Evolutionary conservation across 2,113 vertebrate genomes (phyloP).

Genomic region (Aramus guarauna): DNA sequence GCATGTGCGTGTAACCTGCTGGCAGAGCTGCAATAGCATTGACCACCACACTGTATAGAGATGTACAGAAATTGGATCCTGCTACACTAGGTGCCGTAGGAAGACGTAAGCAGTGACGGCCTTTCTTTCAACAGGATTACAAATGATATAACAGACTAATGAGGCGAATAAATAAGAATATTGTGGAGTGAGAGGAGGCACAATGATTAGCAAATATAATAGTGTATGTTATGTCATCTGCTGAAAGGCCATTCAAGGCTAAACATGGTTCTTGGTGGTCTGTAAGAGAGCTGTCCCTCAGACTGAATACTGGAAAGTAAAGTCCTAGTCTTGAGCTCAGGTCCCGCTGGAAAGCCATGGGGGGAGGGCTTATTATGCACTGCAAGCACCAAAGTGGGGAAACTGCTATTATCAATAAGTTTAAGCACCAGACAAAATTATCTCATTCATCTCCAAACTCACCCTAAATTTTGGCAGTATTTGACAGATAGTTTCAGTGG

Average conservation of each 20-base stretch:
- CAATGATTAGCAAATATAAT: not conserved
- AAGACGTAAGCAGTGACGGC: not conserved
- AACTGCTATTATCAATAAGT: not conserved
- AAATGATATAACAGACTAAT: not conserved
- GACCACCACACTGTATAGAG: not conserved
- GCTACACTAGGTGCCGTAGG: fast-evolving
- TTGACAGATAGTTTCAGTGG: not conserved
- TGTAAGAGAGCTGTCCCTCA: not conserved
- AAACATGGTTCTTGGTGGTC: not conserved
- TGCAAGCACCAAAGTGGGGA: not conserved
- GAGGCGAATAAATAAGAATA: not conserved
- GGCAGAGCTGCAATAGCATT: not conserved
- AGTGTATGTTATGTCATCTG: not conserved
- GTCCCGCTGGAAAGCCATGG: not conserved
- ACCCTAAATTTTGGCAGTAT: not conserved
- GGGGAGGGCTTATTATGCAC: not conserved
- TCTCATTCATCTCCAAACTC: not conserved
- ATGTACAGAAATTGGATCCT: not conserved
- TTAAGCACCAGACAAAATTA: not conserved
- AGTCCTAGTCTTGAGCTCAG: not conserved
- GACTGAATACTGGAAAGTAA: not conserved
- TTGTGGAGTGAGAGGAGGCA: not conserved
- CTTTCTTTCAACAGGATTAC: not conserved
- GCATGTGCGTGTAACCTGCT: fast-evolving
- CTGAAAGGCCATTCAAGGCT: not conserved